phyloP scores from a whole-genome alignment of 2,113 vertebrate species.

The Mastomys coucha region DNA sequence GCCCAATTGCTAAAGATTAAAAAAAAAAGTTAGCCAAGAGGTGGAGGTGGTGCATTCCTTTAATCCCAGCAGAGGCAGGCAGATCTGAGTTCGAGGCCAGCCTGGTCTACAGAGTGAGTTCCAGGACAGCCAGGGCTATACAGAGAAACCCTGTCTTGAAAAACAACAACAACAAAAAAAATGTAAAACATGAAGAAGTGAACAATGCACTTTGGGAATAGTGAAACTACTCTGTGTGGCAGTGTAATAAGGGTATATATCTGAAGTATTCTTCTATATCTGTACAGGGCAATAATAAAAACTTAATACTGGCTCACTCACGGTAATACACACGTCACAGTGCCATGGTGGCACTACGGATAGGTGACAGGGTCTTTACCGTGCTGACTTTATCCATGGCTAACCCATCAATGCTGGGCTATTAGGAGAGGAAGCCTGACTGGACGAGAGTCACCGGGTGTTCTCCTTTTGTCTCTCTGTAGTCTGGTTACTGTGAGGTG shows the following conservation, averaged over 20 bases:
- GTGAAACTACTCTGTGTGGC: neutral
- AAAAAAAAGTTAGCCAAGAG: neutral
- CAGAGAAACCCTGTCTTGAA: neutral
- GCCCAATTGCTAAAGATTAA: neutral
- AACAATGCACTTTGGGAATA: neutral
- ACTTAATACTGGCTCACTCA: neutral
- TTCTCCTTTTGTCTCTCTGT: neutral
- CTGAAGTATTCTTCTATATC: neutral
- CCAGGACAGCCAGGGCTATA: neutral
- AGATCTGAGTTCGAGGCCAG: neutral
- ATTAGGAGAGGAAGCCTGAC: neutral
- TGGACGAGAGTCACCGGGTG: neutral
- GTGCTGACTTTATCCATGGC: neutral
- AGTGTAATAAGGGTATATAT: neutral
- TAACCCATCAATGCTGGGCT: neutral
- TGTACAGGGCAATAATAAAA: neutral
- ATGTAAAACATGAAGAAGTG: neutral
- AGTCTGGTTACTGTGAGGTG: neutral
- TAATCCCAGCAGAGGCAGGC: neutral
- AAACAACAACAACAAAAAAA: neutral
- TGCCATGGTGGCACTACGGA: neutral
- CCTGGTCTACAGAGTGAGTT: neutral
- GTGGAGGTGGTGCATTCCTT: neutral
- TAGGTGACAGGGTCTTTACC: neutral
- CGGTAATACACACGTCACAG: neutral